phyloP scores from a whole-genome alignment of 64 coral and sea anemone species.

The Dendronephthya gigantea region DNA sequence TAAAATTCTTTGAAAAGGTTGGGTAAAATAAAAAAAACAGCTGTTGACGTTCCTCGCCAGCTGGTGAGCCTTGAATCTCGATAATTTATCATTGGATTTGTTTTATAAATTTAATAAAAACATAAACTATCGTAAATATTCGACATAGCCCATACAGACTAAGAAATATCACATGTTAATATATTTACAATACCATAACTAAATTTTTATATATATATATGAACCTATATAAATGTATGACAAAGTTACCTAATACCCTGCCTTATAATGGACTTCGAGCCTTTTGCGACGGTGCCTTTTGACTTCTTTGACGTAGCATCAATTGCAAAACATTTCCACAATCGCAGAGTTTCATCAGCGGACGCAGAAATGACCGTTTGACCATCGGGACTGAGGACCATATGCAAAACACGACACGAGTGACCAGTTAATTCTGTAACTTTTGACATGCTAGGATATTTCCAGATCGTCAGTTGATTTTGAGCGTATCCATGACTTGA shows the following conservation, averaged over 20 bases:
- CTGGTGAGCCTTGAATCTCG: no score
- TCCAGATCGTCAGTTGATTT: slow-evolving; percentile 94
- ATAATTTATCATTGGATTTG: no score
- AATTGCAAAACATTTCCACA: slow-evolving; percentile 93
- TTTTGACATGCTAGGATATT: slow-evolving; percentile 91
- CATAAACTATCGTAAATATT: no score
- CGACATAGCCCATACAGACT: no score
- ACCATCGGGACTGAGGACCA: slow-evolving; percentile 96
- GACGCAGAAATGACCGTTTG: slow-evolving; percentile 96
- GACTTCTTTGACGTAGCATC: slow-evolving; percentile 61
- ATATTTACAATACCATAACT: no score
- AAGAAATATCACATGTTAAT: no score
- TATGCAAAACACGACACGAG: slow-evolving; percentile 86
- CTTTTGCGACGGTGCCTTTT: slow-evolving; percentile 26
- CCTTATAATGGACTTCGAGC: slow-evolving; percentile 56
- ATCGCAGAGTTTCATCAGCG: slow-evolving; percentile 83
- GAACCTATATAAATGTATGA: no score
- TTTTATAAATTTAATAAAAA: no score
- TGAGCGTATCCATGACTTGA: slow-evolving; percentile 96
- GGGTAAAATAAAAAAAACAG: no score
- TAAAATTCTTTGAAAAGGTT: no score
- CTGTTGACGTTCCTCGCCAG: no score
- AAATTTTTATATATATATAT: background rate
- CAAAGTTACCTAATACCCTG: slow-evolving; percentile 69
- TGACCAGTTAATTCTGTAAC: slow-evolving; percentile 93